phyloP scores from a whole-genome alignment of 1,140 invertebrate genomes.

The Drosophila cardini region DNA sequence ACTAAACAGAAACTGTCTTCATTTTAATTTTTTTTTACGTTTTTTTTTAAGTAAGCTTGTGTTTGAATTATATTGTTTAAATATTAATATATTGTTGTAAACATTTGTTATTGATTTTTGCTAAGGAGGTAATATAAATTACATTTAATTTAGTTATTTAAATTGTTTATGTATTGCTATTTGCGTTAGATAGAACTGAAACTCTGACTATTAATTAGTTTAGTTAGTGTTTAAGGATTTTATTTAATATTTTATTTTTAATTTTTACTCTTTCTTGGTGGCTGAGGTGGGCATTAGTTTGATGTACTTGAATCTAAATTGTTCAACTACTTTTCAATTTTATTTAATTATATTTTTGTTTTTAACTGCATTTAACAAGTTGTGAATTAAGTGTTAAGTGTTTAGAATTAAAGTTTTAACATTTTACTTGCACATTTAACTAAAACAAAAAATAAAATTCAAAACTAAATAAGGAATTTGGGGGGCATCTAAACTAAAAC shows the following conservation, averaged over 20 bases:
- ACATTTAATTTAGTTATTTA: slow-evolving; percentile 65
- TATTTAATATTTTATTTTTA: slow-evolving; percentile 28
- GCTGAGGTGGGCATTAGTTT: slow-evolving; percentile 81
- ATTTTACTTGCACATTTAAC: slow-evolving; percentile 76
- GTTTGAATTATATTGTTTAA: slow-evolving; percentile 43
- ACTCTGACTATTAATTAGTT: slow-evolving; percentile 67
- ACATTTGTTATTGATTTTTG: slow-evolving; percentile 78
- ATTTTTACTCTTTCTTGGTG: slow-evolving; percentile 64
- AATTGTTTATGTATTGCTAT: slow-evolving; percentile 65
- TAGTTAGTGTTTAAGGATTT: slow-evolving; percentile 28
- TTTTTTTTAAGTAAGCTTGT: slow-evolving; percentile 41
- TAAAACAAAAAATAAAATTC: slow-evolving; percentile 78
- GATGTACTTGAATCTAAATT: slow-evolving; percentile 30
- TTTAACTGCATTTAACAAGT: slow-evolving; percentile 28
- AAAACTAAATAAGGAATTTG: slow-evolving; percentile 63
- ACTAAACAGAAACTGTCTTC: slow-evolving; percentile 77
- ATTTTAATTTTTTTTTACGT: slow-evolving; percentile 45
- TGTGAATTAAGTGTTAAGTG: slow-evolving; percentile 37
- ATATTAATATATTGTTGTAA: slow-evolving; percentile 49
- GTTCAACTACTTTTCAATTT: background rate
- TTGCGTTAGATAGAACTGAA: slow-evolving; percentile 53
- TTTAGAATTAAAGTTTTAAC: slow-evolving; percentile 27
- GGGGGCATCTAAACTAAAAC: slow-evolving; percentile 53
- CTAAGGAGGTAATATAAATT: slow-evolving; percentile 83
- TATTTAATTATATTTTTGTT: too few relatives aligned